phyloP scores from a whole-genome alignment of 1,140 invertebrate genomes.

The Colletes latitarsis region DNA sequence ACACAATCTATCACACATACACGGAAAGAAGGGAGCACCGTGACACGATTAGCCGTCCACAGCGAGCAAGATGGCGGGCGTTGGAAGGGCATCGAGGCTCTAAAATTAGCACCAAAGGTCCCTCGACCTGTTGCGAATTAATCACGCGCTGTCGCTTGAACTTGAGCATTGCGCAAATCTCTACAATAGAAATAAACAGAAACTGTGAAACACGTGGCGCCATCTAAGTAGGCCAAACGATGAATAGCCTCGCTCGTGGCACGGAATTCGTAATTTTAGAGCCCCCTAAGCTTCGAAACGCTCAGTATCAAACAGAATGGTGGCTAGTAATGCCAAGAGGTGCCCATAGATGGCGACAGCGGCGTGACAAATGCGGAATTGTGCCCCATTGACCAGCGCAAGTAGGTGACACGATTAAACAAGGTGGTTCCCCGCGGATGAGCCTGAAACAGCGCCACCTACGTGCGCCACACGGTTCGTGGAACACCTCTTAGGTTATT shows the following conservation, averaged over 20 bases:
- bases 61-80: background rate
- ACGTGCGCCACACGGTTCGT: conserved; percentile 33
- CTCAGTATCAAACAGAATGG: no score
- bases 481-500: conserved; percentile 66
- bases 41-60: conserved; percentile 34
- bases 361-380: no score
- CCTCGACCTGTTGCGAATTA: background rate
- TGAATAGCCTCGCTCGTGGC: conserved; percentile 30
- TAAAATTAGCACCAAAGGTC: conserved; percentile 25
- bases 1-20: background rate
- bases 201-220: background rate
- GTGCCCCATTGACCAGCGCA: no score
- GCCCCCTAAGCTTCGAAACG: background rate
- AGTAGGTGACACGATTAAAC: conserved; percentile 29
- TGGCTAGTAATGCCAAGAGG: no score
- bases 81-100: conserved; percentile 29
- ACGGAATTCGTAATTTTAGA: conserved; percentile 18
- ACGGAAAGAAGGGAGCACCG: background rate
- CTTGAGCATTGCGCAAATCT: background rate
- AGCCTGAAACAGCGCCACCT: conserved; percentile 39
- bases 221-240: conserved; percentile 21
- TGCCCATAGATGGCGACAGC: no score
- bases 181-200: conserved; percentile 17
- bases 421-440: conserved; percentile 20
- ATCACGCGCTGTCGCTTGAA: background rate